Percentiles rank a stretch among this genome's conserved stretches.
Conservation (phyloP, 2,888 invertebrate genomes). For the Acholoe squamosa region DNA sequence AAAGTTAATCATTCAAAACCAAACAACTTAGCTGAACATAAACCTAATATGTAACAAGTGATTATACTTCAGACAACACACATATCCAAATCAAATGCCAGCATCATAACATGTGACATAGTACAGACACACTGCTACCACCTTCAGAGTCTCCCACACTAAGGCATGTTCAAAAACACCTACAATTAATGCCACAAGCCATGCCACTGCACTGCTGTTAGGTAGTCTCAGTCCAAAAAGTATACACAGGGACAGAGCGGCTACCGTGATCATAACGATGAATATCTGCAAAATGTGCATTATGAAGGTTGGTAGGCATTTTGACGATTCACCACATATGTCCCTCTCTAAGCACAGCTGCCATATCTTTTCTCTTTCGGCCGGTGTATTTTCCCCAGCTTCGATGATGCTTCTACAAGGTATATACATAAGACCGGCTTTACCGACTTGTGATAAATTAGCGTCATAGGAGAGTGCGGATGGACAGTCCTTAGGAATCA, state of each 20-base stretch:
- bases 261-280: background rate
- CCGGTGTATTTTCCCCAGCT: background rate
- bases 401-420: background rate
- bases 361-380: background rate
- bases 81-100: background rate
- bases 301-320: background rate
- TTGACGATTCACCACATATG: background rate
- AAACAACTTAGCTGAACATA: too few species aligned
- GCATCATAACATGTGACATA: constrained; percentile 24
- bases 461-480: background rate
- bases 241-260: constrained; percentile 1
- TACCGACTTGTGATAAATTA: constrained; percentile 29
- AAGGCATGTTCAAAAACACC: constrained; percentile 26
- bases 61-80: too few species aligned
- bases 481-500: background rate
- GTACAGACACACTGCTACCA: background rate
- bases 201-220: constrained; percentile 4
- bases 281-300: constrained; percentile 28
- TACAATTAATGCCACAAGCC: background rate
- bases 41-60: too few species aligned
- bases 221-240: constrained; percentile 53
- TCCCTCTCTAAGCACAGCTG: constrained; percentile 52
- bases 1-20: too few species aligned
- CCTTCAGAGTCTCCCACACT: constrained; percentile 64
- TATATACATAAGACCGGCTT: background rate